These are phyloP conservation scores for Hartigia nigra DNA, from an alignment of 2,888 invertebrate genomes.

Conservation along the genomic window DNA sequence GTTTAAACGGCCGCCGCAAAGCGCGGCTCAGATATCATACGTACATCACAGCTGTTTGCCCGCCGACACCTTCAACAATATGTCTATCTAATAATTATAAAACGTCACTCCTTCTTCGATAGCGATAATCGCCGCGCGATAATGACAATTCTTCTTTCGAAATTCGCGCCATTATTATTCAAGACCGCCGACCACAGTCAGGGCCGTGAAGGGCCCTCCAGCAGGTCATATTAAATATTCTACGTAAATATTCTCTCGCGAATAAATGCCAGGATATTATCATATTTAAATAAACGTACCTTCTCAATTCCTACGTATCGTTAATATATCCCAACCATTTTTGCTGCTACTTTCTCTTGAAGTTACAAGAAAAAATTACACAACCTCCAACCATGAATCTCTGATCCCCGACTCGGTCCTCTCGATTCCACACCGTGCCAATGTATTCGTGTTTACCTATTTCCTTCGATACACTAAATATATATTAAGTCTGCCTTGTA, in stretches of 20 bases:
- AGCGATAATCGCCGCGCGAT: background rate
- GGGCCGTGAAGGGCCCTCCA: no score
- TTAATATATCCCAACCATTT: background rate
- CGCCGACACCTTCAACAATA: slow-evolving; percentile 15
- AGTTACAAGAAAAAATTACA: background rate
- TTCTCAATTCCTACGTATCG: background rate
- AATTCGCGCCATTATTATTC: background rate
- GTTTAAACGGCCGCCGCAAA: background rate
- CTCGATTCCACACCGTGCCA: background rate
- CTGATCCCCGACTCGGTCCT: background rate
- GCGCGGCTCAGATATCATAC: slow-evolving; percentile 14
- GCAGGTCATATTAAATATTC: background rate
- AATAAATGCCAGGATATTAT: background rate
- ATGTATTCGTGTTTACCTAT: background rate
- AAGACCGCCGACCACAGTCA: background rate
- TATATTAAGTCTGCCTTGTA: background rate
- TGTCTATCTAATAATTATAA: slow-evolving; percentile 11
- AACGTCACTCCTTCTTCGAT: background rate
- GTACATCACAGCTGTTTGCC: slow-evolving; percentile 23
- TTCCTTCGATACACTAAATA: background rate
- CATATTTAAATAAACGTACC: background rate
- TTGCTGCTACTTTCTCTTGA: background rate
- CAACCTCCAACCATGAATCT: background rate
- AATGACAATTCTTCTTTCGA: background rate
- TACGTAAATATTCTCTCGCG: background rate